These are phyloP conservation scores for Nixonia krombeini DNA, from an alignment of 1,140 invertebrate species.

Conservation along the genomic window DNA sequence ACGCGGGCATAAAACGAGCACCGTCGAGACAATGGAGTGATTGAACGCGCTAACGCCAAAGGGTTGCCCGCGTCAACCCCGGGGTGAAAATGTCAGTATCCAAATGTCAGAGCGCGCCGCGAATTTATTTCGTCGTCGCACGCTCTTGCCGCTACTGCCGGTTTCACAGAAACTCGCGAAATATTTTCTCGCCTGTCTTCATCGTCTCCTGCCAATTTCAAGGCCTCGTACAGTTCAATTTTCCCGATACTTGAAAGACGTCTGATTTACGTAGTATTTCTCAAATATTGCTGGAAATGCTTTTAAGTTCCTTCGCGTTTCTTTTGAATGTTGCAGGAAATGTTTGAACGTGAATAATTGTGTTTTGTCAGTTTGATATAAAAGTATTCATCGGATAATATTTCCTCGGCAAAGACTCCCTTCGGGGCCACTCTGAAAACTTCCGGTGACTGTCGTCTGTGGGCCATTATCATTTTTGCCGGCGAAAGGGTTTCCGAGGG, in stretches of 20 bases:
- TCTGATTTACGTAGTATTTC: too few relatives aligned
- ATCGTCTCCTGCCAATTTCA: too few relatives aligned
- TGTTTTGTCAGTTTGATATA: too few relatives aligned
- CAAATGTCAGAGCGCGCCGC: constrained; percentile 58
- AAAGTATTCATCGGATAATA: constrained; percentile 14
- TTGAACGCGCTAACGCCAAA: constrained; percentile 66
- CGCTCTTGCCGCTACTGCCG: background rate
- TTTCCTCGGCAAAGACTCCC: constrained; percentile 26
- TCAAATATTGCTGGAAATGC: too few relatives aligned
- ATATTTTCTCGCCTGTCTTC: too few relatives aligned
- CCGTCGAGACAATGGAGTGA: constrained; percentile 67
- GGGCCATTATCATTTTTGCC: constrained; percentile 54
- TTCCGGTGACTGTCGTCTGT: constrained; percentile 55
- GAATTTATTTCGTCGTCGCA: constrained; percentile 25
- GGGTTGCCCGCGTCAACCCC: constrained; percentile 65
- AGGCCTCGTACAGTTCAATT: too few relatives aligned
- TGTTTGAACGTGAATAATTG: constrained; percentile 22
- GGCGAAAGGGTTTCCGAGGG: constrained; percentile 57
- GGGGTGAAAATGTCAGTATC: constrained; percentile 68
- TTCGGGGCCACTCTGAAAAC: constrained; percentile 51
- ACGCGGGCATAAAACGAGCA: constrained; percentile 68
- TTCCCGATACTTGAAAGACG: too few relatives aligned
- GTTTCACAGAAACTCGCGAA: background rate
- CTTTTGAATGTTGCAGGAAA: too few relatives aligned
- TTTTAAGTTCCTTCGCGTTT: too few relatives aligned